Percentiles rank a stretch among this genome's conserved stretches.
Conservation (phyloP, 2,888 invertebrate genomes). For the Xestobium rufovillosum region DNA sequence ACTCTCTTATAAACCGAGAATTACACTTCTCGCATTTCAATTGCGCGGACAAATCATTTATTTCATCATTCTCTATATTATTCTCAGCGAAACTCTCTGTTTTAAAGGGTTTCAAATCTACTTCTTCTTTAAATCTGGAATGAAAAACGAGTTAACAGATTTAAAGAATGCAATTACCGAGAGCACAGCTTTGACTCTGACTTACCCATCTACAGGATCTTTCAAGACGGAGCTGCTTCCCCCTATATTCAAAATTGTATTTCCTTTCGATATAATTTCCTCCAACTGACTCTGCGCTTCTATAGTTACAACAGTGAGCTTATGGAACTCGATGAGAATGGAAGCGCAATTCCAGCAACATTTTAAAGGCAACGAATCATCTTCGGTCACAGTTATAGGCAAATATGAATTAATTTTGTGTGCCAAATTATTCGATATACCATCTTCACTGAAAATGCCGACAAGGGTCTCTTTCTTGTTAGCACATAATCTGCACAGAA, state of each 20-base stretch:
- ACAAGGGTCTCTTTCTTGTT: conserved; percentile 37
- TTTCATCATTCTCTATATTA: too few species aligned
- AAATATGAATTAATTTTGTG: conserved; percentile 57
- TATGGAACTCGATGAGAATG: conserved; percentile 57
- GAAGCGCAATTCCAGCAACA: conserved; percentile 60
- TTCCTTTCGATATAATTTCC: not conserved
- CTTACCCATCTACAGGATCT: too few species aligned
- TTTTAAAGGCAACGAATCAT: conserved; percentile 51
- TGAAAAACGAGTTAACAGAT: too few species aligned
- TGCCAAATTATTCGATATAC: conserved; percentile 50
- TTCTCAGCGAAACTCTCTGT: conserved; percentile 57
- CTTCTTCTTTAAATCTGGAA: too few species aligned
- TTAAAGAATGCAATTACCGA: too few species aligned
- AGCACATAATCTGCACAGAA: conserved; percentile 33
- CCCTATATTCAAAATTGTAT: conserved; percentile 11
- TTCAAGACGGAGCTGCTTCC: conserved; percentile 11
- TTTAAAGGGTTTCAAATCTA: conserved; percentile 59
- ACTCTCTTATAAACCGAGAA: conserved; percentile 52
- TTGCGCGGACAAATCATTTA: conserved; percentile 46
- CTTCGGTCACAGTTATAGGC: conserved; percentile 51
- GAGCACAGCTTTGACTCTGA: too few species aligned
- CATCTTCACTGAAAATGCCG: conserved; percentile 57
- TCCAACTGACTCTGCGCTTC: conserved; percentile 45
- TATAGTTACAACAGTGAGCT: conserved; percentile 49
- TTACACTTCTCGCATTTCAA: conserved; percentile 54